Base-by-base conservation (phyloP, 2,888 invertebrate species). In the Eustalomyia histrio region DNA sequence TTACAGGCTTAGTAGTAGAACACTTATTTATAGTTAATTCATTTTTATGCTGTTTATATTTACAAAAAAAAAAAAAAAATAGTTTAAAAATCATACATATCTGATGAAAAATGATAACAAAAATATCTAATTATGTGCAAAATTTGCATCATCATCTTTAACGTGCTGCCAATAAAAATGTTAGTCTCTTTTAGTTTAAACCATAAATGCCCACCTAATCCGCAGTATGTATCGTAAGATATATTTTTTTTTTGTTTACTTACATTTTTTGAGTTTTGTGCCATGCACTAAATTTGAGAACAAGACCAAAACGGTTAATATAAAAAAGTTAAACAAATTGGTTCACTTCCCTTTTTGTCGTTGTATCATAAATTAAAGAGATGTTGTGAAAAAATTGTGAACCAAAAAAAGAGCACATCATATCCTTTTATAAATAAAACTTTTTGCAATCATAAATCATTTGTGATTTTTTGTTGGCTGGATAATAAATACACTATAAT, bases 371-470 rank as follows among this genome's bases (percentile, higher is more conserved):
- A 73, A 76, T 76, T 76, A 64, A 72, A 65, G 43, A 68, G 18
- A 76, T 17, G 55, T 43, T 35, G 52, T 3, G 21, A 72, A 79
- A 61, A 43, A 10, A 64, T 8, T n/a, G 4, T 9, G 35, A 21
- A 17, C n/a, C 29, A 43, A 57, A 57, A 24, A 24, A 57, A 63
- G 61, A 75, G n/a, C 33, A 35, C 58, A 64, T 76, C 43, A 47
- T 14, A 57, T 68, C 71, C 64, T 71, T 65, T 64, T 58, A 21
- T 55, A 80, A 68, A 76, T 73, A 69, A 68, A 60, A 69, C 3
- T 73, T 52, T 50, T 64, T 33, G 68, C 57, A 76, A 80, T 76
- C 76, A 73, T 80, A 76, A 80, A 80, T 80, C 80, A 80, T 68
- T 6, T 47, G 47, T 16, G 61, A 68, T 58, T 64, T 76, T 76